Conservation (phyloP, 2,113 vertebrate species). For the Microcebus jonahi region DNA sequence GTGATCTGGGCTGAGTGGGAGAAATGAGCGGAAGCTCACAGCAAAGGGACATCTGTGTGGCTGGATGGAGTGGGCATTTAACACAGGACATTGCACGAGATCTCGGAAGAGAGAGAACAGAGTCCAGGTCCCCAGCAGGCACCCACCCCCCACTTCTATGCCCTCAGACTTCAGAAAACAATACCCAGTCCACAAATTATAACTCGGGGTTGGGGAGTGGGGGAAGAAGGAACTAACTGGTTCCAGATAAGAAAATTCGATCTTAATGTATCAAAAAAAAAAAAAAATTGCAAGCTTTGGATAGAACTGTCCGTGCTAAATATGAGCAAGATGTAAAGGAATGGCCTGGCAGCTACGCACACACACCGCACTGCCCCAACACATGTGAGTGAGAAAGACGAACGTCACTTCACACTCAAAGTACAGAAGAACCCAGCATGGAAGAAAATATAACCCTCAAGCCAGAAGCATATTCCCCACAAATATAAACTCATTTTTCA, state of each 20-base stretch:
- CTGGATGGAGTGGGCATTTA: not conserved
- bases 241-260: not conserved
- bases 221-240: not conserved
- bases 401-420: not conserved
- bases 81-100: not conserved
- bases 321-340: not conserved
- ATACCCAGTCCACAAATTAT: not conserved
- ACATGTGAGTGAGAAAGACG: not conserved
- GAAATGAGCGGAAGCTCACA: not conserved
- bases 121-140: fast-evolving
- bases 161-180: not conserved
- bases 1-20: not conserved
- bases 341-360: not conserved
- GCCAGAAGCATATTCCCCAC: not conserved
- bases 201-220: not conserved
- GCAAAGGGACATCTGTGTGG: not conserved
- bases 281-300: not conserved
- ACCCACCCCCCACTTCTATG: not conserved
- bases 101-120: not conserved
- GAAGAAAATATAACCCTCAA: not conserved
- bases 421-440: not conserved
- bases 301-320: not conserved
- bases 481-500: not conserved
- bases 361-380: not conserved
- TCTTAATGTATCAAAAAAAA: not conserved